Conservation (phyloP, 2,888 invertebrate species). For the Himalopsyche anomala region DNA sequence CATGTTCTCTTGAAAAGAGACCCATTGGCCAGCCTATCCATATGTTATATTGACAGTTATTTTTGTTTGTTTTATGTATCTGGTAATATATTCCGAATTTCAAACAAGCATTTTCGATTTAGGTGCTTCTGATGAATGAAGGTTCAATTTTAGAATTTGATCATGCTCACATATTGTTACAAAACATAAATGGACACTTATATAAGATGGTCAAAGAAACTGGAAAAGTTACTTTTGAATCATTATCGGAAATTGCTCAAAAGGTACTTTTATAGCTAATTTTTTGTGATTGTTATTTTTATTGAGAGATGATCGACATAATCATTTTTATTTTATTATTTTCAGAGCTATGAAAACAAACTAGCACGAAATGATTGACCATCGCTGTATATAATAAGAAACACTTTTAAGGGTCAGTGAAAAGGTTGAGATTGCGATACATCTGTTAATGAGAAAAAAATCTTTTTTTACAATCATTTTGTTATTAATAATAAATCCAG, state of each 20-base stretch:
- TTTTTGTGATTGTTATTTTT: too few relatives aligned
- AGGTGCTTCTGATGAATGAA: constrained; percentile 80
- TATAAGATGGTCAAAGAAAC: constrained; percentile 81
- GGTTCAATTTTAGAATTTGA: constrained; percentile 83
- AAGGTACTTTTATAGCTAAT: constrained; percentile 70
- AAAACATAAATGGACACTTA: constrained; percentile 78
- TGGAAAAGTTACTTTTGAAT: constrained; percentile 79
- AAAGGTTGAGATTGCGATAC: too few relatives aligned
- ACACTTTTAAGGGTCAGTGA: too few relatives aligned
- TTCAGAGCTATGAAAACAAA: constrained; percentile 12
- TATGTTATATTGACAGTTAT: too few relatives aligned
- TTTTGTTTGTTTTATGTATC: too few relatives aligned
- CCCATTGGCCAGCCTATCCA: too few relatives aligned
- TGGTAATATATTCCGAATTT: background rate
- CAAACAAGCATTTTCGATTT: constrained; percentile 55
- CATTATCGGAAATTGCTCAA: constrained; percentile 80
- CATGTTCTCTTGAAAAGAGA: too few relatives aligned
- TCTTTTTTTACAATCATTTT: too few relatives aligned
- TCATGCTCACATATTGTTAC: constrained; percentile 80
- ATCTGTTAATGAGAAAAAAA: too few relatives aligned
- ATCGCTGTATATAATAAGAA: too few relatives aligned
- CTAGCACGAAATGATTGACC: background rate
- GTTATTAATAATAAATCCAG: too few relatives aligned
- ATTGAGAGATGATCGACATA: background rate
- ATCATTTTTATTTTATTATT: background rate